phyloP scores from a whole-genome alignment of 1,140 invertebrate species.

The Apis florea region DNA sequence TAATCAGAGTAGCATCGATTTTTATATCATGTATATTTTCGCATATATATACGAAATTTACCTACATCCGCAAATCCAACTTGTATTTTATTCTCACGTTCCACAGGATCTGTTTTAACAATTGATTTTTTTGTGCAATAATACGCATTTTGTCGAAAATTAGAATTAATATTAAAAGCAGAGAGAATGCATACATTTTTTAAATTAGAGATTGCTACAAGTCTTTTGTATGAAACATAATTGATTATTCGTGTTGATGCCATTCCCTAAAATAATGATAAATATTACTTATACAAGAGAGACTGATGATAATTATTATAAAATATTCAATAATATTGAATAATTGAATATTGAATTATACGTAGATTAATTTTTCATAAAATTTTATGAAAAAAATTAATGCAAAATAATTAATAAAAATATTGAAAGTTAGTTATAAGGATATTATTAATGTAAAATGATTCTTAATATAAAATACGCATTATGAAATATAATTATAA shows the following conservation, averaged over 20 bases:
- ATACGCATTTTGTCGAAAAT: slow-evolving; percentile 35
- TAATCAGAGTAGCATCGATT: slow-evolving; percentile 3
- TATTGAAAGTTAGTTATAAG: background rate
- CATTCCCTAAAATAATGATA: slow-evolving; percentile 66
- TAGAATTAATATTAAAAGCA: slow-evolving; percentile 27
- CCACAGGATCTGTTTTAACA: slow-evolving; percentile 51
- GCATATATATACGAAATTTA: slow-evolving; percentile 63
- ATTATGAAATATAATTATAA: background rate
- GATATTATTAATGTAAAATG: background rate
- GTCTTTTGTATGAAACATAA: slow-evolving; percentile 57
- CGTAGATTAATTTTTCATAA: background rate
- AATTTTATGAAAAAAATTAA: background rate
- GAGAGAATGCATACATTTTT: slow-evolving; percentile 37
- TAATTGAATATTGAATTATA: too few relatives aligned
- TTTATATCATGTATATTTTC: background rate
- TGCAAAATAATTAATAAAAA: background rate
- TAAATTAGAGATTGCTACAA: slow-evolving; percentile 31
- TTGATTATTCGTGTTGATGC: slow-evolving; percentile 64
- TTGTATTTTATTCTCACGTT: slow-evolving; percentile 66
- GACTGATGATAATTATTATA: background rate
- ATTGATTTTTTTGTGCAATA: slow-evolving; percentile 68
- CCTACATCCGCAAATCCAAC: slow-evolving; percentile 71
- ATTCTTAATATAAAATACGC: background rate
- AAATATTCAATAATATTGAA: too few relatives aligned
- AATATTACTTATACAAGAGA: background rate